Base-by-base conservation (phyloP, 92 coral and sea anemone species). In the Heliopora coerulea region DNA sequence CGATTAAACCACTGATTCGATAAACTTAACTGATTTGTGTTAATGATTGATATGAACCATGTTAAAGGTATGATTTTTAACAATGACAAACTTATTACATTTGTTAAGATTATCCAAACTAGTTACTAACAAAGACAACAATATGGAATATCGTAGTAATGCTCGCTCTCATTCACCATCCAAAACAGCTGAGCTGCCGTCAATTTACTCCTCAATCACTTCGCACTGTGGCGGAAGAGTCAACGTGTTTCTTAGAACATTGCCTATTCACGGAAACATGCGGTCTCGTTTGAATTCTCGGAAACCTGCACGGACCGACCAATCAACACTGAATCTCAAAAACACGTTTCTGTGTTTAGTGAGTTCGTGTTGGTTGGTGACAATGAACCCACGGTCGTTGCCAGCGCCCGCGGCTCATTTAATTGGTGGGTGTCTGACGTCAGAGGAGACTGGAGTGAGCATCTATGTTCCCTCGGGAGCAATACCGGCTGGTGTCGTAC, bases 331-430 rank as follows among this genome's bases (percentile, higher is more conserved):
- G n/a, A n/a, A n/a, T n/a, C n/a, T n/a, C n/a, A 20, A 67, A 41
- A 67, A 42, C 62, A 54, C 48, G 63, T 52, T 59, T 83, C 72
- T 57, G 57, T 67, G 75, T 58, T 21, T 84, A 95, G 99, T 70
- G 99, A 95, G 78, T 95, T 90, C 82, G 99, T 87, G 66, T 90
- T 95, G 56, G 85, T 87, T 39, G 62, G 62, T 39, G 93, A 83
- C 18, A 95, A 95, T 72, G 97, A 95, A 74, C 89, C 95, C 42
- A 90, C 86, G 83, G 99, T 95, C 21, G 96, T 95, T 5, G 99
- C 96, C 62, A 95, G 97, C 28, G 99, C 99, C n/a, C 95, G 99
- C 65, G 99, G 99, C 34, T 82, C 83, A 62, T 95, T 95, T 72
- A 88, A 91, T 31, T 84, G 99, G 99, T 40, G 99, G 99, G 56